Conservation (phyloP, 2,888 invertebrate species). For the Netelia melanura region DNA sequence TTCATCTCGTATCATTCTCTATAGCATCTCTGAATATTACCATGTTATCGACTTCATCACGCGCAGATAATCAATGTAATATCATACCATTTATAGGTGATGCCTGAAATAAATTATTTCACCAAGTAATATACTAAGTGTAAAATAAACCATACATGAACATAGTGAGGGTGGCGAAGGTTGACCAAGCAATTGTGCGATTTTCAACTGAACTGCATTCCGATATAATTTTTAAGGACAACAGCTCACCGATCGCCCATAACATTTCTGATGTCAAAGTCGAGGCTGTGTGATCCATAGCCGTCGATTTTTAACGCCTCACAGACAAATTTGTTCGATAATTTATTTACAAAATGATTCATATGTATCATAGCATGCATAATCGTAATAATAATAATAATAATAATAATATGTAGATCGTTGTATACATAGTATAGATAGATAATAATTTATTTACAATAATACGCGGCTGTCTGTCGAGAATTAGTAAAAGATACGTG, state of each 20-base stretch:
- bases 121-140: slow-evolving; percentile 18
- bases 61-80: not conserved
- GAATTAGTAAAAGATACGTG: slow-evolving; percentile 18
- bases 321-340: slow-evolving; percentile 46
- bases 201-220: slow-evolving; percentile 43
- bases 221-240: slow-evolving; percentile 41
- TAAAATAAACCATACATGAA: not conserved
- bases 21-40: not conserved
- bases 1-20: not conserved
- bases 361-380: slow-evolving; percentile 51
- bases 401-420: slow-evolving; percentile 58
- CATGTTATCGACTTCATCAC: not conserved
- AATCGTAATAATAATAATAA: slow-evolving; percentile 62
- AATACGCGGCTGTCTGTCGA: slow-evolving; percentile 55
- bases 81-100: slow-evolving; percentile 4
- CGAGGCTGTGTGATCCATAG: slow-evolving; percentile 30
- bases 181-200: not conserved
- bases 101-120: slow-evolving; percentile 45
- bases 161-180: slow-evolving; percentile 24
- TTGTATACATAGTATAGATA: slow-evolving; percentile 68
- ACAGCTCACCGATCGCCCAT: slow-evolving; percentile 1
- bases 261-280: slow-evolving; percentile 47
- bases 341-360: slow-evolving; percentile 74
- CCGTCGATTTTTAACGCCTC: slow-evolving; percentile 36
- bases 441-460: slow-evolving; percentile 74